Percentiles rank a stretch among this genome's conserved stretches.
Evolutionary conservation across 64 coral and sea anemone genomes (phyloP).

Genomic region (Montipora foliosa): DNA sequence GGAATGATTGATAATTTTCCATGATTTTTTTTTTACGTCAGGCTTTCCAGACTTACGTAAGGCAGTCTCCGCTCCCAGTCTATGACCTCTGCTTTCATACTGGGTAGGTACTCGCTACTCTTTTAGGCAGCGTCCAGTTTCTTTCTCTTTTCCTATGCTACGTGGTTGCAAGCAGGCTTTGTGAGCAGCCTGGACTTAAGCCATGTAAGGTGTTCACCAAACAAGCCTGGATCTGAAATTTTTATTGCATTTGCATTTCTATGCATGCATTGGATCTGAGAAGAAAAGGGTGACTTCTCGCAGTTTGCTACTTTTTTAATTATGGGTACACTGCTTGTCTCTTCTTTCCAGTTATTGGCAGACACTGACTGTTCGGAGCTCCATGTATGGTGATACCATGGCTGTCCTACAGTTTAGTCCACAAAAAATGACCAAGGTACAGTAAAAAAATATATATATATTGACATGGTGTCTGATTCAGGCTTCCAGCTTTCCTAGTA

Average conservation of each 20-base stretch:
- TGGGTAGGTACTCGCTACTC: constrained; percentile 55
- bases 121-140: too few species aligned
- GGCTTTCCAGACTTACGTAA: constrained; percentile 81
- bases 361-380: constrained; percentile 79
- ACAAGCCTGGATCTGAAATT: too few species aligned
- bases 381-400: constrained; percentile 85
- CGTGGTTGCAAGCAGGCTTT: too few species aligned
- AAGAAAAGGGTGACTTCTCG: background rate
- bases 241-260: too few species aligned
- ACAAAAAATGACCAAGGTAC: constrained; percentile 83
- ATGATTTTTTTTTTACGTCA: constrained; percentile 20
- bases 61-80: constrained; percentile 66
- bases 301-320: background rate
- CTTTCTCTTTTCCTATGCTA: too few species aligned
- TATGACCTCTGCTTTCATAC: constrained; percentile 92
- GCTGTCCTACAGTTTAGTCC: constrained; percentile 88
- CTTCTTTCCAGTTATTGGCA: constrained; percentile 81
- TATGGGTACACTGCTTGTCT: background rate
- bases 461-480: too few species aligned
- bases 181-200: too few species aligned
- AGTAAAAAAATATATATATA: background rate
- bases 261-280: too few species aligned
- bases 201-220: too few species aligned
- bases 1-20: background rate
- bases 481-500: too few species aligned